Percentiles rank a stretch among this genome's conserved stretches.
phyloP scores from a whole-genome alignment of 2,113 vertebrate species.

The Opisthocomus hoazin region DNA sequence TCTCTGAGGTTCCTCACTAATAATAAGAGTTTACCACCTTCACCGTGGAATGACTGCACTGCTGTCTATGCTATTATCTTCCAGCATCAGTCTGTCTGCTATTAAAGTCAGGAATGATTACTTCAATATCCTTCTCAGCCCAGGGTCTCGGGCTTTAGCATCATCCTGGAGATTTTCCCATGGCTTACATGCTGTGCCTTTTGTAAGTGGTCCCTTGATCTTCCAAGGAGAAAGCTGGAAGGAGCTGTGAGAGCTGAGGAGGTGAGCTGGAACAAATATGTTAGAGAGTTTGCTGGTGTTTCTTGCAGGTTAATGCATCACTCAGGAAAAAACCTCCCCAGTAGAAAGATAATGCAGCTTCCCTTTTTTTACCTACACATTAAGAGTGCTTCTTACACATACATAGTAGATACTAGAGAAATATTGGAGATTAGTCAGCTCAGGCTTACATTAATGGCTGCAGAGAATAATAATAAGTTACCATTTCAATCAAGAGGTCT shows the following conservation, averaged over 20 bases:
- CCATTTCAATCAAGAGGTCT: not conserved
- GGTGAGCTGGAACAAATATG: not conserved
- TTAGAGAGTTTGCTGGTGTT: not conserved
- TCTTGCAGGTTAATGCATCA: not conserved
- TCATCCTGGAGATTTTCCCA: not conserved
- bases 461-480: not conserved
- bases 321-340: not conserved
- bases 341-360: not conserved
- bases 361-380: not conserved
- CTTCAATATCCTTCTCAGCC: not conserved
- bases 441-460: not conserved
- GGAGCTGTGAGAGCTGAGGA: not conserved
- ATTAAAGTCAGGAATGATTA: not conserved
- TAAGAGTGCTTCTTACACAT: not conserved
- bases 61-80: not conserved
- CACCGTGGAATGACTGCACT: not conserved
- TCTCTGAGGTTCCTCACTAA: not conserved
- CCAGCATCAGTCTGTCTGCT: not conserved
- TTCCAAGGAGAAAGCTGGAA: not conserved
- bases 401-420: conserved; percentile 10
- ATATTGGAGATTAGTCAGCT: not conserved
- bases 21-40: not conserved
- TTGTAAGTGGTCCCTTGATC: not conserved
- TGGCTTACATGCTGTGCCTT: not conserved
- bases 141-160: not conserved